These are phyloP conservation scores for Parauchenoglanis ngamensis DNA, from an alignment of 2,797 vertebrate species.

Conservation along the genomic window DNA sequence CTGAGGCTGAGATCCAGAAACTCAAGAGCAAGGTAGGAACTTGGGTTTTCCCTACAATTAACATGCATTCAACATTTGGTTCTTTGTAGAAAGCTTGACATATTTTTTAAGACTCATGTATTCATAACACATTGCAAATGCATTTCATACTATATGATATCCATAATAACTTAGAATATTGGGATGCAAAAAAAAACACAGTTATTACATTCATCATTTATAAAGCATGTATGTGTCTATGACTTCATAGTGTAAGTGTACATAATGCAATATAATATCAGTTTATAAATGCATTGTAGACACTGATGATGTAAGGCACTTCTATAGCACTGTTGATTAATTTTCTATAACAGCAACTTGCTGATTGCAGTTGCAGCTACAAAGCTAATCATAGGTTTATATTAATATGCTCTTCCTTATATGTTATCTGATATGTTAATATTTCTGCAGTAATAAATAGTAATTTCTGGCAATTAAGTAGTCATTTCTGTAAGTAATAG, in stretches of 20 bases:
- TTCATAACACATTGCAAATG: neutral
- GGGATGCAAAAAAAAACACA: neutral
- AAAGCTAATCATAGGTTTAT: neutral
- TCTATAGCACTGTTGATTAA: neutral
- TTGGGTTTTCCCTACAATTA: neutral
- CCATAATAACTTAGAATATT: neutral
- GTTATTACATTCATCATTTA: neutral
- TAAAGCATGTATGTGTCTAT: neutral
- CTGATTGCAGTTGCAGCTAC: neutral
- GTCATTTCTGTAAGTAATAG: neutral
- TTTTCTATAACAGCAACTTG: neutral
- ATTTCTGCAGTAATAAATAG: neutral
- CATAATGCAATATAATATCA: neutral
- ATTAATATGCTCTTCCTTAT: neutral
- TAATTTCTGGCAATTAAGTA: too few relatives aligned
- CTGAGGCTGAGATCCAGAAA: slow-evolving; percentile 99
- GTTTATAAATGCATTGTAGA: neutral
- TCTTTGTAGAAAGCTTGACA: neutral
- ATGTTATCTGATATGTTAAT: neutral
- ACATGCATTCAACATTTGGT: neutral
- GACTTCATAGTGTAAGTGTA: neutral
- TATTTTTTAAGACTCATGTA: neutral
- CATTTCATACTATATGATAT: neutral
- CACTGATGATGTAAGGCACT: neutral
- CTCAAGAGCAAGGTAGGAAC: slow-evolving; percentile 96